Evolutionary conservation across 2,113 vertebrate species (phyloP).

Genomic region (Dermatemys mawii): DNA sequence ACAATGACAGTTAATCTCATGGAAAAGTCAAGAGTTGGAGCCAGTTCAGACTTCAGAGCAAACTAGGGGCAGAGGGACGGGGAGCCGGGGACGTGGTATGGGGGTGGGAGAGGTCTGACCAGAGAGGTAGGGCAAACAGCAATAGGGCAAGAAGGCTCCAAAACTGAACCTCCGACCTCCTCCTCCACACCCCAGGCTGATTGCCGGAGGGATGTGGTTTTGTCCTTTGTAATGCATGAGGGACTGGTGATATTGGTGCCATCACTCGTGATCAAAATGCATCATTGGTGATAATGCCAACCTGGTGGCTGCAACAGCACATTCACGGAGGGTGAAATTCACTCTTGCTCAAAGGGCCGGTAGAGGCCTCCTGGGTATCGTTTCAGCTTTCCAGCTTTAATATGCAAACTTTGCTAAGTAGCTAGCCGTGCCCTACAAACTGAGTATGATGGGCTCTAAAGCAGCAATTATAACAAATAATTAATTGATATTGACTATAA

Average conservation of each 20-base stretch:
- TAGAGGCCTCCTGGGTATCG: too few relatives aligned
- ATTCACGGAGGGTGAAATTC: rapidly evolving
- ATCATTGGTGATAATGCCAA: neutral
- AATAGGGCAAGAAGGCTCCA: neutral
- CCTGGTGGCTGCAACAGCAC: rapidly evolving
- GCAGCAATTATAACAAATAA: rapidly evolving
- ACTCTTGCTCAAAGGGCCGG: neutral
- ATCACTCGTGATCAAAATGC: rapidly evolving
- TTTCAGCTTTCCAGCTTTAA: neutral
- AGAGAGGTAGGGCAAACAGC: neutral
- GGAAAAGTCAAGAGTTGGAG: neutral
- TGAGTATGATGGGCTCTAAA: rapidly evolving
- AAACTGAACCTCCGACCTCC: neutral
- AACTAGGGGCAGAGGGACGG: neutral
- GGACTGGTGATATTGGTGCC: neutral
- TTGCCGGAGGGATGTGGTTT: neutral
- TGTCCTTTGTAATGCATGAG: neutral
- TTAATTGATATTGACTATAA: rapidly evolving
- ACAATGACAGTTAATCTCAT: neutral
- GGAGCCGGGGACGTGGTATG: neutral
- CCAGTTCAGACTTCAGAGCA: neutral
- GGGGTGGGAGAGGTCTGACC: neutral
- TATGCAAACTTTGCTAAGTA: neutral
- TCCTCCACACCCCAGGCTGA: neutral
- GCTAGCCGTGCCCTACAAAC: rapidly evolving